Evolutionary conservation across 2,888 invertebrate genomes (phyloP), one percentile per base, ranked within the genome.

Genomic region (Ormyrus rosae): DNA sequence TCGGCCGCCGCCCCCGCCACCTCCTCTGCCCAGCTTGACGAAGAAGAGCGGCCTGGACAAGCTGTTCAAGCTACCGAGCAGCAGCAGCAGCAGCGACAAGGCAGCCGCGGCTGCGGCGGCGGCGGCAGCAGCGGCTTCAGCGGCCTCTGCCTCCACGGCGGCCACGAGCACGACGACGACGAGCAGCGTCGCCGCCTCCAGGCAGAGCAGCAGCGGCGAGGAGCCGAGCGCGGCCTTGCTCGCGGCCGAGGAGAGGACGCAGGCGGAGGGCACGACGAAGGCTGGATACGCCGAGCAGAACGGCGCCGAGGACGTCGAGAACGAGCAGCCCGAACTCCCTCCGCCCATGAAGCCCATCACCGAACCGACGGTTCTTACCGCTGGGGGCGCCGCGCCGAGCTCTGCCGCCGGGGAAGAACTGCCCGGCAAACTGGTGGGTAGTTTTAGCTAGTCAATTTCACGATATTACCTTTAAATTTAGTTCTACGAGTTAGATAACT

Each of bases 311-410:
- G 96, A 96, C 87, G 93, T 92, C 11, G 95, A 95, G 84, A 95
- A 95, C 84, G 96, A 96, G 88, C 93, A 96, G 88, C 93, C 97
- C 11, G 98, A 97, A 91, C 92, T 98, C 85, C 98, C 98, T 73
- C 98, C 98, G 55, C 98, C 98, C 1, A 98, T 98, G 98, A 96
- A 97, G 89, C 97, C 97, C n/a, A 96, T 97, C 85, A 95, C 96
- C 90, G 97, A 96, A 87, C 92, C 92, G 53, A 91, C 92, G 71
- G 90, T 92, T 73, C 91, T 91, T 7, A 87, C 91, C 78, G 86
- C 91, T 81, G 48, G 75, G 9, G 50, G 34, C 56, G 55, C 67
- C 10, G 11, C 88, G 2, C 85, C 88, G n/a, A 90, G 89, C 10
- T 87, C 90, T 10, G 86, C 89, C 3, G 85, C 88, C 63, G 19